These are phyloP conservation scores for Dryoscopus gambensis DNA, from an alignment of 2,113 vertebrate genomes.

Conservation along the genomic window DNA sequence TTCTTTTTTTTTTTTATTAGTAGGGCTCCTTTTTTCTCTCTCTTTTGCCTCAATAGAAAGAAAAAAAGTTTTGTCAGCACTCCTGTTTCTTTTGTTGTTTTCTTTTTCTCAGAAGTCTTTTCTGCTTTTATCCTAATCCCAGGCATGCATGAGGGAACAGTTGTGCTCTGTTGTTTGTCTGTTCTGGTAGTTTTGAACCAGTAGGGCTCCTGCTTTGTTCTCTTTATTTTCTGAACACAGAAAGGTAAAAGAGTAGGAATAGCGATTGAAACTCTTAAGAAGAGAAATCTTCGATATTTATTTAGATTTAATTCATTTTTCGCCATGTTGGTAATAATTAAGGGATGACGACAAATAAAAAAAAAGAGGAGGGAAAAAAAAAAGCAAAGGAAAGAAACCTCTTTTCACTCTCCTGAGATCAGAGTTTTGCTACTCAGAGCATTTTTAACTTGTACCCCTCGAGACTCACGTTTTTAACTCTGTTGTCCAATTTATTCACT, in stretches of 20 bases:
- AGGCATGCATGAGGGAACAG: conserved; percentile 98
- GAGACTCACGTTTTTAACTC: background rate
- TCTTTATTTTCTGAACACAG: conserved; percentile 92
- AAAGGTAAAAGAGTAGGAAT: conserved; percentile 94
- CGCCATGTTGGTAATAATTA: conserved; percentile 67
- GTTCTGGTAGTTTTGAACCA: conserved; percentile 96
- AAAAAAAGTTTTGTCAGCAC: conserved; percentile 95
- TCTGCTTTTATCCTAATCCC: conserved; percentile 96
- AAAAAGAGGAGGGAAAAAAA: background rate
- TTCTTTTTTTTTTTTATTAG: conserved; percentile 47
- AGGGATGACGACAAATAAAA: conserved; percentile 29
- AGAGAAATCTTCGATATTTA: conserved; percentile 86
- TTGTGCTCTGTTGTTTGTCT: conserved; percentile 98
- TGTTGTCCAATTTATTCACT: background rate
- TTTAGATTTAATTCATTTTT: conserved; percentile 76
- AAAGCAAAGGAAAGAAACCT: background rate
- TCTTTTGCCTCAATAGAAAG: conserved; percentile 84
- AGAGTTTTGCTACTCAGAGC: background rate
- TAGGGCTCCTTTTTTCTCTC: conserved; percentile 76
- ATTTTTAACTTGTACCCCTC: background rate
- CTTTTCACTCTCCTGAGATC: background rate
- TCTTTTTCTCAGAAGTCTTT: conserved; percentile 94
- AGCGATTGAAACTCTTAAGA: conserved; percentile 88
- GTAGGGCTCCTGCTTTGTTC: conserved; percentile 94
- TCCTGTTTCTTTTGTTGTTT: conserved; percentile 94